Percentiles rank a stretch among this genome's conserved stretches.
These are phyloP conservation scores for Epizoanthus ramosus DNA, from an alignment of 92 coral and sea anemone species.

Conservation along the genomic window DNA sequence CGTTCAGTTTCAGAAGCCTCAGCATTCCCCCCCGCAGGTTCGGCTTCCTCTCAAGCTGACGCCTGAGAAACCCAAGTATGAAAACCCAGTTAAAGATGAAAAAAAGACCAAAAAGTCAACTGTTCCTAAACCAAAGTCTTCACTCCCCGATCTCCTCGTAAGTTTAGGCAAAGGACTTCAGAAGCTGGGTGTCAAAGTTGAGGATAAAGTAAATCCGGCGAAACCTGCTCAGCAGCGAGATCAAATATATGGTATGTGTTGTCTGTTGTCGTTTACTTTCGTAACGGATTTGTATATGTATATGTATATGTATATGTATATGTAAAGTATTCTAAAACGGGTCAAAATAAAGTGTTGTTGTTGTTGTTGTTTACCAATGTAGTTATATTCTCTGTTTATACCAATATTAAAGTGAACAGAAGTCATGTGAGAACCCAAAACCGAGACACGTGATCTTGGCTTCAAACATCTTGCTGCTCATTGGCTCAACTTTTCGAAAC, in stretches of 20 bases:
- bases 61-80: conserved; percentile 31
- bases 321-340: too few relatives aligned
- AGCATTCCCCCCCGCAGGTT: not conserved
- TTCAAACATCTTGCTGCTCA: too few relatives aligned
- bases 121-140: conserved; percentile 16
- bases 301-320: too few relatives aligned
- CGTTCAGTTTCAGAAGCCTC: not conserved
- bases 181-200: conserved; percentile 41
- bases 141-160: conserved; percentile 35
- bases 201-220: not conserved
- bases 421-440: too few relatives aligned
- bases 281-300: not conserved
- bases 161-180: conserved; percentile 44
- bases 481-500: too few relatives aligned
- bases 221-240: conserved; percentile 30
- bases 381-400: too few relatives aligned
- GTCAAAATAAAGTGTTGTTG: too few relatives aligned
- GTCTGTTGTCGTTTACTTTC: not conserved
- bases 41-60: conserved; percentile 21
- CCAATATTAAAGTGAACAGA: too few relatives aligned
- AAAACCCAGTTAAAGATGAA: conserved; percentile 44
- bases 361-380: too few relatives aligned
- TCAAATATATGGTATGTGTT: conserved; percentile 25
- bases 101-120: conserved; percentile 29
- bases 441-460: too few relatives aligned